Percentiles rank a stretch among this genome's conserved stretches.
Conservation (phyloP, 2,797 vertebrate species). For the Valencia hispanica region DNA sequence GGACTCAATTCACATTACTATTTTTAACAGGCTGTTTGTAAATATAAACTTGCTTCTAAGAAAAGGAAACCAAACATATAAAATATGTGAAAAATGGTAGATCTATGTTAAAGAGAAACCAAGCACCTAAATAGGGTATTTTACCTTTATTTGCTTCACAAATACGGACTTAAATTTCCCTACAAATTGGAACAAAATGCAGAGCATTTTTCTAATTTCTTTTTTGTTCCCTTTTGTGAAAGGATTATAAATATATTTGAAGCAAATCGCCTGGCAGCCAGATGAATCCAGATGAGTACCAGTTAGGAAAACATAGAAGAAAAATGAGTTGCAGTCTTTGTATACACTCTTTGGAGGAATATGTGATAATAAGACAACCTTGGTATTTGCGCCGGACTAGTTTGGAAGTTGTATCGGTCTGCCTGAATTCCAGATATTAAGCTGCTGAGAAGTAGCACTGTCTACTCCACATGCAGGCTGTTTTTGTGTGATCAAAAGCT, state of each 20-base stretch:
- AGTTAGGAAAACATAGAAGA: slow-evolving; percentile 15
- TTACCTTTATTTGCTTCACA: not conserved
- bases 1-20: not conserved
- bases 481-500: not conserved
- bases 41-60: not conserved
- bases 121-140: not conserved
- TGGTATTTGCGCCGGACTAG: not conserved
- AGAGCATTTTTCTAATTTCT: not conserved
- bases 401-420: slow-evolving; percentile 2
- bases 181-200: not conserved
- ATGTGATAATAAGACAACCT: slow-evolving; percentile 3
- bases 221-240: slow-evolving; percentile 16
- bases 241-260: slow-evolving; percentile 9
- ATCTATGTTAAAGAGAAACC: not conserved
- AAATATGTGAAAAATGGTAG: not conserved
- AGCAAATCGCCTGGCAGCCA: slow-evolving; percentile 8
- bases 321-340: not conserved
- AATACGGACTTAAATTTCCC: not conserved
- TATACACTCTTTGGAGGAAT: not conserved
- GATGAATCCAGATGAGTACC: slow-evolving; percentile 7
- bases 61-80: not conserved
- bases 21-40: not conserved
- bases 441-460: not conserved
- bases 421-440: slow-evolving; percentile 9
- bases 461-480: not conserved